Conservation (phyloP, 1,140 invertebrate species). For the Lutraria rhynchaena region DNA sequence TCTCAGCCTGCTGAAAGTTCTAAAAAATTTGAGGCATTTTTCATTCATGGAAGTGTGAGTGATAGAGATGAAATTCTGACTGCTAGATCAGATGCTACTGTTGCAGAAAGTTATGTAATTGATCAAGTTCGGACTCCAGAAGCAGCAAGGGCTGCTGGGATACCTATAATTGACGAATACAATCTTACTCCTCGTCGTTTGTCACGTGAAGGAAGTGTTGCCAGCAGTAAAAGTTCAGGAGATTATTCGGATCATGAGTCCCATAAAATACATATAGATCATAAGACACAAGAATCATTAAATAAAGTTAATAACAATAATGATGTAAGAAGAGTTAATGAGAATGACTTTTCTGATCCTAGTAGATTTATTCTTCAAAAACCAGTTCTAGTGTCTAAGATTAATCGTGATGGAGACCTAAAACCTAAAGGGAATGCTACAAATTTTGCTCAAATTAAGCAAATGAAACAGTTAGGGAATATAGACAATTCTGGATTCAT, state of each 20-base stretch:
- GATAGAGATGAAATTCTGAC: slow-evolving; percentile 31
- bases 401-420: background rate
- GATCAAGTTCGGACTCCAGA: slow-evolving; percentile 67
- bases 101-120: slow-evolving; percentile 69
- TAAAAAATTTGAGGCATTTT: slow-evolving; percentile 58
- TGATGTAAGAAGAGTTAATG: background rate
- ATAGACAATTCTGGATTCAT: slow-evolving; percentile 76
- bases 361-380: slow-evolving; percentile 45
- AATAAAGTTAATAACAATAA: slow-evolving; percentile 36
- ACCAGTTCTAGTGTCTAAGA: slow-evolving; percentile 32
- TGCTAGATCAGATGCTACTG: slow-evolving; percentile 56
- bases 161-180: slow-evolving; percentile 72
- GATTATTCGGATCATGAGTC: slow-evolving; percentile 80
- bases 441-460: slow-evolving; percentile 78
- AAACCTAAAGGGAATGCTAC: slow-evolving; percentile 62
- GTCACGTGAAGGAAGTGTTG: slow-evolving; percentile 75
- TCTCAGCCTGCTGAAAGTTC: background rate
- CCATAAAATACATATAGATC: slow-evolving; percentile 79
- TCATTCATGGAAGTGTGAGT: slow-evolving; percentile 31
- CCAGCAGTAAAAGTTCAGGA: slow-evolving; percentile 76
- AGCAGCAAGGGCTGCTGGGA: slow-evolving; percentile 72
- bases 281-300: slow-evolving; percentile 70
- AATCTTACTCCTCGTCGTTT: slow-evolving; percentile 35
- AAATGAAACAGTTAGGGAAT: slow-evolving; percentile 69
- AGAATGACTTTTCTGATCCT: slow-evolving; percentile 15